Base-by-base conservation (phyloP, 2,888 invertebrate genomes). In the Aethes cnicana region DNA sequence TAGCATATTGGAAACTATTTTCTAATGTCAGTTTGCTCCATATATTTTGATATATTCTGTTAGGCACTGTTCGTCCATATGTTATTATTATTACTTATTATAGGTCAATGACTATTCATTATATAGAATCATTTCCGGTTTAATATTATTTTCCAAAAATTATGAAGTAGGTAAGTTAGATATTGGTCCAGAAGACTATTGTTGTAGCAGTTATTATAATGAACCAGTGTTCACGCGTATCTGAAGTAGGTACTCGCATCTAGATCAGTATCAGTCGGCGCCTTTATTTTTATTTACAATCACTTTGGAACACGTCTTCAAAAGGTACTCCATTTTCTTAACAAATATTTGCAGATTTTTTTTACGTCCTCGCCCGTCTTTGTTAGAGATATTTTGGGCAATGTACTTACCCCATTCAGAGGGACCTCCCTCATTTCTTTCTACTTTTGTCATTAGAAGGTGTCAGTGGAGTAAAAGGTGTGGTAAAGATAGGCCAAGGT, bases 321-420 rank as follows among this genome's bases (percentile, higher is more conserved):
- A 52, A 52, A 39, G 43, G 17, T 39, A 37, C 44, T 52, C 52
- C 52, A 52, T 52, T 52, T 52, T 52, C 52, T 46, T 39, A 33
- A 26, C 52, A 52, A 52, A 52, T 52, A 46, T 52, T 52, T 52
- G 26, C 16, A 4, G 26, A 48, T 3, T 37, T 32, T 35, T 50
- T 52, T 44, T 44, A 48, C 37, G 44, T 33, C 32, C 32, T n/a
- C 28, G 41, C 42, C 47, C 36, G 42, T 50, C 32, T 52, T 39
- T 39, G 46, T 26, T 18, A 8, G 18, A 25, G 25, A 39, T 25
- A 32, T 37, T 52, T 44, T 37, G 32, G 37, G 39, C 44, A 33
- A 39, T 52, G 25, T 39, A 8, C 23, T 14, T 39, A 8, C 23
- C 12, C 16, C 23, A 39, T 16, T 46, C 26, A 26, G 11, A 5